A percentile compares a stretch with the other conserved stretches of the same genome.
Evolutionary conservation across 2,113 vertebrate species (phyloP).

Genomic region (Oceanodroma tethys): DNA sequence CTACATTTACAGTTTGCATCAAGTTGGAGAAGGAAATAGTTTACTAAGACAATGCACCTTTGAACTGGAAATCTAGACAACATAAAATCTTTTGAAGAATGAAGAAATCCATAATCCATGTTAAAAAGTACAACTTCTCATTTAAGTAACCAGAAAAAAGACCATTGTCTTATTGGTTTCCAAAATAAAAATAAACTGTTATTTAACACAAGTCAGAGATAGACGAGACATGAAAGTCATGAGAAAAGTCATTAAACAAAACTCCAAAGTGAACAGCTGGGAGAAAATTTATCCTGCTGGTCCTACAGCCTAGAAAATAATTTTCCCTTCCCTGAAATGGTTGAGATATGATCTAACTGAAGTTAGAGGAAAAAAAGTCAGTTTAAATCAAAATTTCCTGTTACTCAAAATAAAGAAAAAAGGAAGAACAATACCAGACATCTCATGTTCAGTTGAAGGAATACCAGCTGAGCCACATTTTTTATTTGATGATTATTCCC

Average conservation of each 20-base stretch:
- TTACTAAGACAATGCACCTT: neutral
- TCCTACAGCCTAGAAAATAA: neutral
- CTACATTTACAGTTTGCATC: neutral
- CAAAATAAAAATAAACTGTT: neutral
- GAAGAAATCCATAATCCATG: neutral
- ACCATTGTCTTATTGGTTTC: neutral
- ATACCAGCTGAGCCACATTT: neutral
- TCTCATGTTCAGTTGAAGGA: neutral
- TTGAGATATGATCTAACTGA: neutral
- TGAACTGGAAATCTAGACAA: neutral
- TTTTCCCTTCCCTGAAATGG: neutral
- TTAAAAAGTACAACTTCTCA: neutral
- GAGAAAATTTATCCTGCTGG: neutral
- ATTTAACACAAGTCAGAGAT: neutral
- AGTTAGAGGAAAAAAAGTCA: neutral
- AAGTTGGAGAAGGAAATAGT: neutral
- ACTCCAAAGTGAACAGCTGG: neutral
- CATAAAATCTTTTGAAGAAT: neutral
- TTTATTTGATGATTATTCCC: neutral
- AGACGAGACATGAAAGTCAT: neutral
- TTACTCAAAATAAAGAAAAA: constrained; percentile 1
- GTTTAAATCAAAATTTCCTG: neutral
- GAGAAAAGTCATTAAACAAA: constrained; percentile 34
- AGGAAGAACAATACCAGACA: neutral
- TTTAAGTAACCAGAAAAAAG: neutral